These are phyloP conservation scores for Cylindroiulus punctatus DNA, from an alignment of 2,888 invertebrate species.

Conservation along the genomic window DNA sequence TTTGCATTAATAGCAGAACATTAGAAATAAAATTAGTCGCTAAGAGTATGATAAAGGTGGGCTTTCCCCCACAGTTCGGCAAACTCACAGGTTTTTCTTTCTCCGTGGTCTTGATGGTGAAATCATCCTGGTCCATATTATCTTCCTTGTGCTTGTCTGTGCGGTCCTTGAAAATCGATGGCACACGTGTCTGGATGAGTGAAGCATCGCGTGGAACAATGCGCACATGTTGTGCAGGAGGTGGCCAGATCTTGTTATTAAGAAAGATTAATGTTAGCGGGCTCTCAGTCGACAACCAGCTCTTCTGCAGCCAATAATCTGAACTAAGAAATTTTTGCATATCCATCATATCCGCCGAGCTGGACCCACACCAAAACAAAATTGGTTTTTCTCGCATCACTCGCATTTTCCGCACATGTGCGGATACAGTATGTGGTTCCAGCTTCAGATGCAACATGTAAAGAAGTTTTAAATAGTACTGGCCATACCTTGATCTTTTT, in stretches of 20 bases:
- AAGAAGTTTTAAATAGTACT: background rate
- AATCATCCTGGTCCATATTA: conserved; percentile 82
- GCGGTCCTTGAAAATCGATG: conserved; percentile 92
- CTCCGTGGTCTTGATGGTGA: conserved; percentile 79
- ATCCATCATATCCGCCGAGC: no score
- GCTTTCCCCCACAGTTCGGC: conserved; percentile 65
- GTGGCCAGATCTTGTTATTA: background rate
- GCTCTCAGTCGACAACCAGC: no score
- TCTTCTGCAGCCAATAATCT: no score
- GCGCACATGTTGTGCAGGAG: conserved; percentile 75
- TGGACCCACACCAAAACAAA: no score
- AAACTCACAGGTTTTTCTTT: conserved; percentile 80
- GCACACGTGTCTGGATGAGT: conserved; percentile 84
- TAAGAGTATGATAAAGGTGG: no score
- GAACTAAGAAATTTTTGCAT: no score
- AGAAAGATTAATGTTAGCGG: conserved; percentile 57
- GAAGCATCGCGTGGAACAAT: conserved; percentile 77
- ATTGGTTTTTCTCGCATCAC: no score
- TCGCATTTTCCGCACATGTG: no score
- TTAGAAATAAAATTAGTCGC: no score
- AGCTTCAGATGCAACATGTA: no score
- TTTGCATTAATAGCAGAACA: no score
- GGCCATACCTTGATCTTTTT: conserved; percentile 79
- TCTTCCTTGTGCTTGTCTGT: conserved; percentile 84
- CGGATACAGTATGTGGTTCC: no score